Base-by-base conservation (phyloP, 92 coral and sea anemone genomes). In the Phymanthus crucifer region DNA sequence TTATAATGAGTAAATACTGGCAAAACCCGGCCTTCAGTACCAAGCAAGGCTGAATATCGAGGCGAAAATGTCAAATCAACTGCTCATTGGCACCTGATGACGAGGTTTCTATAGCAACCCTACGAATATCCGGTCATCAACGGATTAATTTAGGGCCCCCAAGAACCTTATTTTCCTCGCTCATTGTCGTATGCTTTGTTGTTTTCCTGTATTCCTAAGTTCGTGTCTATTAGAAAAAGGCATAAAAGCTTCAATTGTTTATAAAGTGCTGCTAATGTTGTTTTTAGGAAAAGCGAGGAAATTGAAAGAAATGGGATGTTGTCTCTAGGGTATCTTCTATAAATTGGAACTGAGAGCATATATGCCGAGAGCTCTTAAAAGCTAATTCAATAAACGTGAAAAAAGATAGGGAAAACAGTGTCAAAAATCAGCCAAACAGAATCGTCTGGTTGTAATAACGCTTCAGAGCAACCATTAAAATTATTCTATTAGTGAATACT, bases 31-130 rank as follows among this genome's bases (percentile, higher is more conserved):
- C 43, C 31, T 52, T 56, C 32, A 48, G 21, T n/a, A 26, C 14
- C 26, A 31, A 61, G 17, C 10, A 21, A 36, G 23, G 57, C 35
- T n/a, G 36, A 35, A 40, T 61, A 24, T 24, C 13, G 21, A 19
- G 33, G 57, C 31, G 21, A 23, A 23, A 11, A 36, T 14, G 37
- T 35, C 45, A 61, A 69, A n/a, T 61, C 81, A 17, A 61, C 69
- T 29, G 79, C 29, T 66, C 79, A 75, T 75, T 64, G 31, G 40
- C 81, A 77, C 81, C 81, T 77, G 81, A 26, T 61, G 40, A 77
- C 35, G 37, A 23, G 23, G 81, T 77, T 64, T 24, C 72, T 58
- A 77, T 77, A 61, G 81, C 13, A 10, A 35, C 35, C 19, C 5
- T 35, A 77, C 81, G 81, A 37, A 65, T 27, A 77, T 77, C 81